Base-by-base conservation (phyloP, 1,140 invertebrate genomes). In the Neodiprion fabricii region DNA sequence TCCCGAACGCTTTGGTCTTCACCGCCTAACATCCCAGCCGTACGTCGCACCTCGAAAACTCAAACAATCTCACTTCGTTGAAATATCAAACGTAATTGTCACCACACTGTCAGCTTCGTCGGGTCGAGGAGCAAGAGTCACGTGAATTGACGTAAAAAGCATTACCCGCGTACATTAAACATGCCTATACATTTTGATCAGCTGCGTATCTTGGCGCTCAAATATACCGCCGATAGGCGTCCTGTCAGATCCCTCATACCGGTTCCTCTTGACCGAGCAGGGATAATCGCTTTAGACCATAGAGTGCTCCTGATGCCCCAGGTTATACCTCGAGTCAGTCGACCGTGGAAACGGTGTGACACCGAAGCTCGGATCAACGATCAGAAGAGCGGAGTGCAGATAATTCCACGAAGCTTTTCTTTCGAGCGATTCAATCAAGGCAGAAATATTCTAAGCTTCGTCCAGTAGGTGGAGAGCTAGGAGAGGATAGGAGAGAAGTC, bases 231-330 rank as follows among this genome's bases (percentile, higher is more conserved):
- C 28, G 28, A 40, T 40, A 1, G 28, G 28, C 28, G 28, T 40
- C 28, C 28, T 40, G 28, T 40, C 5, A 5, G 28, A 40, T 40
- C 28, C 28, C 5, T 40, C 2, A 14, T 9, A 61, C 5, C 53
- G 53, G n/a, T 61, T 61, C 53, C 53, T 61, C n/a, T 61, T 17
- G 53, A 17, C 53, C 53, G n/a, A 61, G 53, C n/a, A 61, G 53
- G 53, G 53, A 61, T 61, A 61, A 61, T 61, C 53, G 53, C 53
- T 12, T 61, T 61, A 61, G 53, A 12, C 53, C 53, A 61, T 17
- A 61, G 9, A 61, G 53, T 61, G 53, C 53, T 61, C n/a, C 53
- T 61, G 28, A 40, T 40, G 28, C 28, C 28, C 28, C 28, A 40
- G 28, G 28, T 40, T 40, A 40, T 40, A 40, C 28, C 28, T 40